Evolutionary conservation across 2,888 invertebrate species (phyloP), one percentile per base, ranked within the genome.

Genomic region (Pecten maximus): DNA sequence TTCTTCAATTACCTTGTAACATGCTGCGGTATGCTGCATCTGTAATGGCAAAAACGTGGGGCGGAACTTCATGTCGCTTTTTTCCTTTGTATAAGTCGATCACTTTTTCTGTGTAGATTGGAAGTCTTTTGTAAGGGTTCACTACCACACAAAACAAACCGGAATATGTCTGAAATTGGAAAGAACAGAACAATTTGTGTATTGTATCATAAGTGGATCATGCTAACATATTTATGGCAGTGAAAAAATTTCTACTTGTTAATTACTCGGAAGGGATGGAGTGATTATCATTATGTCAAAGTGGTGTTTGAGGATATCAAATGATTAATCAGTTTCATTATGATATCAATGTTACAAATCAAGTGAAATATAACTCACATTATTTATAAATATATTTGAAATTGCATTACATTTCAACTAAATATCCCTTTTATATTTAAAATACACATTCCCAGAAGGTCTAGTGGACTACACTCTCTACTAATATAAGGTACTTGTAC

Each of bases 141-240:
- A 99, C 99, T 95, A 99, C 99, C 96, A 99, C 99, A 97, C 99
- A 99, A 98, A 99, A 99, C 95, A 99, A 98, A 94, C 99, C 99
- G 94, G 99, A 99, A 97, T 99, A 99, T 95, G 99, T 99, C 99
- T 99, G 98, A 48, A 98, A 97, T 92, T 50, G 88, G 91, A 88
- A 90, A 50, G 87, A 40, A 19, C 15, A 86, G 16, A n/a, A n/a
- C n/a, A n/a, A n/a, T n/a, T n/a, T n/a, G n/a, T n/a, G n/a, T n/a
- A n/a, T n/a, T n/a, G n/a, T n/a, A n/a, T n/a, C n/a, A n/a, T n/a
- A n/a, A n/a, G n/a, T n/a, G n/a, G n/a, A n/a, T n/a, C 40, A 40
- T 40, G 23, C 8, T 74, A 74, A 74, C n/a, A 74, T 74, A 28
- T 74, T 74, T 10, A 74, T 74, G 35, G 35, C 19, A 28, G 4